Evolutionary conservation across 1,140 invertebrate species (phyloP), one percentile per base, ranked within the genome.

Genomic region (Cydia strobilella): DNA sequence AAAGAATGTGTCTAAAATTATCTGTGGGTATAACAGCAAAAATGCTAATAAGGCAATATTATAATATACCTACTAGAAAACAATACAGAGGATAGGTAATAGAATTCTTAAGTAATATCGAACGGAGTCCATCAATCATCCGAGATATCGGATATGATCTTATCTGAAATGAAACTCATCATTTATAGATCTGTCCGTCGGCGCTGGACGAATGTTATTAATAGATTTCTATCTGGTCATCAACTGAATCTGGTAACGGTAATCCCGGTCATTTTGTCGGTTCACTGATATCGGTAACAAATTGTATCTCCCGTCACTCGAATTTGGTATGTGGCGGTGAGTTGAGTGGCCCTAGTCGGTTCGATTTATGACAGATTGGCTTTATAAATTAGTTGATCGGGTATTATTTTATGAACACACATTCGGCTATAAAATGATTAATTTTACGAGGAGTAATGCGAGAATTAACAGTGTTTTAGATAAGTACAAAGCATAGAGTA

Each of bases 111-210:
- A 90, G 82, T 89, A 89, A 88, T 86, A 84, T 84, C 79, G 72
- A 85, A 80, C 77, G 78, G 78, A 78, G 76, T 74, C 85, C 89
- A 92, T 92, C 90, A 92, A 92, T 92, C 90, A 91, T 84, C 71
- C 77, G 66, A 81, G 83, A 87, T 86, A 87, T 86, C 82, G 80
- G 81, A 86, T 87, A 86, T 86, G 88, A 92, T 92, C 86, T 89
- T 90, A 92, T 91, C 90, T 90, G 85, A 89, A 90, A 91, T 85
- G 89, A 86, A 92, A 90, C 90, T 91, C 90, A 92, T 92, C 90
- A 91, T 92, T 92, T 92, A 92, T 88, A 88, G 88, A 92, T 91
- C 85, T 88, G 82, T 86, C 82, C 81, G 86, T 86, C 88, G 82
- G 84, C 84, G 82, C 77, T 88, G 87, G 75, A 84, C 85, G 88